Percentiles rank a stretch among this genome's conserved stretches.
Conservation (phyloP, 1,140 invertebrate species). For the Bombus waltoni region DNA sequence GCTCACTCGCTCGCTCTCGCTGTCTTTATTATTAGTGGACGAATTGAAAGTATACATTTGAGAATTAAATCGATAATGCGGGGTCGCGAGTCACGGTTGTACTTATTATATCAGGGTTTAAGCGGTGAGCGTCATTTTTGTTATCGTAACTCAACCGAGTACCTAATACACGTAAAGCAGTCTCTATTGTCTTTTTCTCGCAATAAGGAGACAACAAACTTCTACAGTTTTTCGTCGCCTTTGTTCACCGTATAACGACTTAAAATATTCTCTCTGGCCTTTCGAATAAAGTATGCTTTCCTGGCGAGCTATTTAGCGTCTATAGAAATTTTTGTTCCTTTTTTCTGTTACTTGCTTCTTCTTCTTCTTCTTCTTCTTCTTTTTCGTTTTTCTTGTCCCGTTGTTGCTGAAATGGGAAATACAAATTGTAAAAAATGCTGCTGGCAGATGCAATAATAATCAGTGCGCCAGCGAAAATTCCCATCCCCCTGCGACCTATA, state of each 20-base stretch:
- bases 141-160: constrained; percentile 46
- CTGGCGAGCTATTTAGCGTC: constrained; percentile 33
- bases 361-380: no score
- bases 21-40: constrained; percentile 29
- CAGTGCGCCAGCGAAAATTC: constrained; percentile 43
- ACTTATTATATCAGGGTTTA: constrained; percentile 60
- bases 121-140: constrained; percentile 46
- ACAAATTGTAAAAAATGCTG: constrained; percentile 38
- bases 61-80: constrained; percentile 72
- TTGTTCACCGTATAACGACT: constrained; percentile 13
- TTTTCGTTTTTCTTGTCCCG: neutral
- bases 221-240: constrained; percentile 37
- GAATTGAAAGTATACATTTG: constrained; percentile 71
- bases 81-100: constrained; percentile 49
- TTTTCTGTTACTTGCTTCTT: neutral
- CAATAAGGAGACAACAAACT: constrained; percentile 44
- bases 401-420: constrained; percentile 22
- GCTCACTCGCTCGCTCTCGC: constrained; percentile 8
- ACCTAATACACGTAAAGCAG: constrained; percentile 43
- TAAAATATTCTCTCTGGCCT: constrained; percentile 42
- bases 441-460: constrained; percentile 43
- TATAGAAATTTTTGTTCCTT: constrained; percentile 25
- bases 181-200: constrained; percentile 39
- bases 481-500: constrained; percentile 27
- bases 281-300: constrained; percentile 31